A percentile compares a stretch with the other conserved stretches of the same genome.
phyloP scores from a whole-genome alignment of 1,140 invertebrate species.

The Pogonognathellus flavescens region DNA sequence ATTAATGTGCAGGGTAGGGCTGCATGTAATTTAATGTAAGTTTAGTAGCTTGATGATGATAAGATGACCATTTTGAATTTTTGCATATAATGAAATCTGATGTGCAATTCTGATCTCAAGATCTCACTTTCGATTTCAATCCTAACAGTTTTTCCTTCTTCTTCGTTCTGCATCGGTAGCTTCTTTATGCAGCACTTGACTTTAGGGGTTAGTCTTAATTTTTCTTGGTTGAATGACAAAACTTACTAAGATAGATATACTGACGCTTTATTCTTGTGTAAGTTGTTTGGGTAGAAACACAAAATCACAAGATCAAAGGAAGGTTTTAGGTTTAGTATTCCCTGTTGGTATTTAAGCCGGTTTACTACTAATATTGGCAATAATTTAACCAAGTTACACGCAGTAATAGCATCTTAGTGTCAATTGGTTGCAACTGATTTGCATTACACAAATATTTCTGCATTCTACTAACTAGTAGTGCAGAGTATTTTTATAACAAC shows the following conservation, averaged over 20 bases:
- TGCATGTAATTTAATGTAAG: constrained; percentile 16
- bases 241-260: neutral
- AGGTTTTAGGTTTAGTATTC: no score
- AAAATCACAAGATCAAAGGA: neutral
- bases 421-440: no score
- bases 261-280: neutral
- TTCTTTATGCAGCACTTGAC: neutral
- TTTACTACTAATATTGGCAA: no score
- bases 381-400: no score
- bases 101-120: constrained; percentile 36
- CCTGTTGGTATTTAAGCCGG: no score
- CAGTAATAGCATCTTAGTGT: no score
- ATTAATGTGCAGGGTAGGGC: no score
- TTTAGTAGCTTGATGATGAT: neutral
- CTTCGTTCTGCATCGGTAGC: constrained; percentile 21
- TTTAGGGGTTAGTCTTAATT: constrained; percentile 41
- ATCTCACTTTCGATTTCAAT: constrained; percentile 50
- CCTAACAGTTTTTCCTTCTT: constrained; percentile 29
- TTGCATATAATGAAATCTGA: constrained; percentile 3
- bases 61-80: constrained; percentile 33
- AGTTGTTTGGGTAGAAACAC: neutral
- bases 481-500: no score
- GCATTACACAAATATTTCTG: no score
- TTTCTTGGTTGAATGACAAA: constrained; percentile 49
- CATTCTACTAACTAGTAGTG: no score